A percentile compares a stretch with the other conserved stretches of the same genome.
Conservation (phyloP, 2,113 vertebrate genomes). For the Limnothrissa miodon region DNA sequence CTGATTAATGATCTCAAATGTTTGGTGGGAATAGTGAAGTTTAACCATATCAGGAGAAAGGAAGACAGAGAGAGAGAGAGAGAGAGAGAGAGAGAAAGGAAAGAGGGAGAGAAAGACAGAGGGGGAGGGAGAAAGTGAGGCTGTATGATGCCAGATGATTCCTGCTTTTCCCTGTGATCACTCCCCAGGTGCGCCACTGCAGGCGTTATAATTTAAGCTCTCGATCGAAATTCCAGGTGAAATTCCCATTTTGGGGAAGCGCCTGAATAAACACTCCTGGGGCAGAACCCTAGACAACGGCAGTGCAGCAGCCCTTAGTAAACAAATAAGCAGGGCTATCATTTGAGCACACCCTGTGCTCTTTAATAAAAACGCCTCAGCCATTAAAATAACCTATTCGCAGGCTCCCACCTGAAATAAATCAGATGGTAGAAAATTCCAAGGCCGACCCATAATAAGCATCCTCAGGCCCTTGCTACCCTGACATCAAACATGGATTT, state of each 20-base stretch:
- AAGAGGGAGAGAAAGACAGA: background rate
- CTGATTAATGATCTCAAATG: background rate
- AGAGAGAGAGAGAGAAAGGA: background rate
- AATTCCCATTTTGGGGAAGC: constrained; percentile 41
- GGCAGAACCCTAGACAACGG: constrained; percentile 53
- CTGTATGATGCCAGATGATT: background rate
- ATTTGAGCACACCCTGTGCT: constrained; percentile 61
- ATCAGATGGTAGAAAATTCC: constrained; percentile 68
- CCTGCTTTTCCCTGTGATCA: constrained; percentile 41
- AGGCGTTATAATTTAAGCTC: constrained; percentile 43
- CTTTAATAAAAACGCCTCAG: constrained; percentile 69
- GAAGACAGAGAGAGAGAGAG: background rate
- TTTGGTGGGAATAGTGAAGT: background rate
- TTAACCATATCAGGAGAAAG: background rate
- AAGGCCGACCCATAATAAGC: constrained; percentile 63
- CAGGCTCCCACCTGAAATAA: constrained; percentile 65
- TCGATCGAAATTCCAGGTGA: constrained; percentile 54
- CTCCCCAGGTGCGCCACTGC: constrained; percentile 50
- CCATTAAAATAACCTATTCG: constrained; percentile 65
- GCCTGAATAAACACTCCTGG: constrained; percentile 63
- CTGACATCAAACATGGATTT: constrained; percentile 65
- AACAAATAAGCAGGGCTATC: constrained; percentile 62
- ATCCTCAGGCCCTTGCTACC: constrained; percentile 49
- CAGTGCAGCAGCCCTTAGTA: constrained; percentile 50
- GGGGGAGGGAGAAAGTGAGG: background rate